Percentiles rank a stretch among this genome's conserved stretches.
Conservation (phyloP, 2,797 vertebrate genomes). For the Dermochelys coriacea region DNA sequence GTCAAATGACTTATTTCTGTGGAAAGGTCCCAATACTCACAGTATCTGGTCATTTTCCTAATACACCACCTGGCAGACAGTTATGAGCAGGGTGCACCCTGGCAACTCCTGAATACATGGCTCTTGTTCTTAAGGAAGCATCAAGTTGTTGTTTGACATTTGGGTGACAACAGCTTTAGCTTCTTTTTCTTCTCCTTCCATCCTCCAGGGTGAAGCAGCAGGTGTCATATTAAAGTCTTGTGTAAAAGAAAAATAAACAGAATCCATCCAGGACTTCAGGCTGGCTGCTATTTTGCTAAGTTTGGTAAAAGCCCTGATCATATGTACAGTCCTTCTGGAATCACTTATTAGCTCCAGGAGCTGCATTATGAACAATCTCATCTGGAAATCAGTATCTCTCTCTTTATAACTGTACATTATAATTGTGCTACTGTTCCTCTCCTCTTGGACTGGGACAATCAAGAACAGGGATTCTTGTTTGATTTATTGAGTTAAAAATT, state of each 20-base stretch:
- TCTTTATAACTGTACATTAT: neutral
- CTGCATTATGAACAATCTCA: neutral
- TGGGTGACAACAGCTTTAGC: neutral
- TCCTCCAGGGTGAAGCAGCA: neutral
- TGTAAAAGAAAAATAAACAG: neutral
- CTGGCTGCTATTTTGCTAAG: neutral
- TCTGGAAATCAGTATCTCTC: no score
- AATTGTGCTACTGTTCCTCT: neutral
- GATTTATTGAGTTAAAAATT: neutral
- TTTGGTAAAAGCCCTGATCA: neutral
- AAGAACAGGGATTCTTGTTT: neutral
- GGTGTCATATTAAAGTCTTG: neutral
- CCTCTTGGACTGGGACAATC: neutral
- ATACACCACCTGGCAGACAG: neutral
- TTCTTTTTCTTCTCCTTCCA: neutral
- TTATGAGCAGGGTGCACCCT: neutral
- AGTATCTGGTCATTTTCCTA: rapidly evolving
- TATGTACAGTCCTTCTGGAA: neutral
- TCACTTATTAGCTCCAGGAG: neutral
- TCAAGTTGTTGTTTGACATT: neutral
- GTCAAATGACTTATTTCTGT: neutral
- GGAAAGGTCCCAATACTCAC: neutral
- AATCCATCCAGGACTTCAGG: neutral
- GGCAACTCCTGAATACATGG: neutral
- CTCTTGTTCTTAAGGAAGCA: neutral